phyloP scores from a whole-genome alignment of 2,888 invertebrate genomes.

The Caenorhabditis sp. region DNA sequence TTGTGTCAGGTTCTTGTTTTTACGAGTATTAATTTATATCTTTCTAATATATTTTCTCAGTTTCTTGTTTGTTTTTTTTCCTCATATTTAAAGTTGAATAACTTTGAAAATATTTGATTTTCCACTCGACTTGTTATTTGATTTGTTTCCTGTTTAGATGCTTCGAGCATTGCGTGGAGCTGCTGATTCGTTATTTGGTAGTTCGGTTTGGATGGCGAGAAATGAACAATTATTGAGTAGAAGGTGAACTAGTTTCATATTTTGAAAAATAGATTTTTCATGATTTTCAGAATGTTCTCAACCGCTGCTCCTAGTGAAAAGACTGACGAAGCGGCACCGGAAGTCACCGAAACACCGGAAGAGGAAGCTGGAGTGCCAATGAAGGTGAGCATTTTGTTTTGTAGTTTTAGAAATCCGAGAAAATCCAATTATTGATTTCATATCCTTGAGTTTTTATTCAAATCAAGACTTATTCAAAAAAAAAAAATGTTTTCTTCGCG shows the following conservation, averaged over 20 bases:
- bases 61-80: not conserved
- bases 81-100: not conserved
- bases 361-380: not conserved
- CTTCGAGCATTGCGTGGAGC: conserved; percentile 34
- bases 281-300: conserved; percentile 16
- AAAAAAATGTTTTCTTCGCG: no score
- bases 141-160: conserved; percentile 21
- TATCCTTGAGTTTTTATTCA: no score
- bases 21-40: not conserved
- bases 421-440: no score
- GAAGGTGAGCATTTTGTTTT: not conserved
- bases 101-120: not conserved
- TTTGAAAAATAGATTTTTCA: no score
- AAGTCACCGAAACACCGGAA: conserved; percentile 16
- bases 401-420: no score
- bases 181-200: conserved; percentile 15
- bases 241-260: no score
- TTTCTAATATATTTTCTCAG: no score
- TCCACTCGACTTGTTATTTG: not conserved
- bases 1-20: not conserved
- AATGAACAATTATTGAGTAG: conserved; percentile 5
- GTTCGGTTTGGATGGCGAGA: conserved; percentile 1
- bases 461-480: no score
- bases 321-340: conserved; percentile 4
- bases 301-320: conserved; percentile 12